Base-by-base conservation (phyloP, 2,797 vertebrate species). In the Cottoperca gobio region DNA sequence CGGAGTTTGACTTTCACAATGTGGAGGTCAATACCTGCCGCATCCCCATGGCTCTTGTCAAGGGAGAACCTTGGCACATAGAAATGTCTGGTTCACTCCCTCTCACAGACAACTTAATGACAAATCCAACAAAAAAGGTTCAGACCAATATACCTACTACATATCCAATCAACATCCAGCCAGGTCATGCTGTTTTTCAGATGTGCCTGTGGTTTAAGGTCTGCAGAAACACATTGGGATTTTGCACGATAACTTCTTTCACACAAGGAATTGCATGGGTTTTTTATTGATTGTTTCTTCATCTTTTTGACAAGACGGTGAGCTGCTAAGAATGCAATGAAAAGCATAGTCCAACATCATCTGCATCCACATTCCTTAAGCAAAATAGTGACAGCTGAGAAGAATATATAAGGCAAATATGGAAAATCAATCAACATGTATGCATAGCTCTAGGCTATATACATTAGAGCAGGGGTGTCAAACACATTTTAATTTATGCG, bases 1-100 rank as follows among this genome's bases (percentile, higher is more conserved):
- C 42, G 43, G 66, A 75, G 23, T 43, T 50, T 87, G 82, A 84
- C 85, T 88, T 86, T 87, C 80, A 63, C 70, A 80, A 70, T 83
- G 70, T 64, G 61, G 74, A 89, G 83, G 87, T 91, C 85, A 89
- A 75, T 71, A 73, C 57, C 68, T 63, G 35, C 43, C 11, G 23
- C 31, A 28, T 54, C 39, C 52, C 58, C 1, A 8, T 45, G 48
- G 67, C 23, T 64, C 49, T 42, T 67, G 64, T 70, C 62, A 70
- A 52, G n/a, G 46, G 31, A 48, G 48, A 59, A 48, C 33, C n/a
- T 46, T 49, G 24, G 13, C 43, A 55, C 39, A 50, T 3, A 37
- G 50, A 62, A 28, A 66, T 64, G 28, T 68, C 28, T 79, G 45
- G 21, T 60, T 78, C 37, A n/a, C 33, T 63, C 26, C 68, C 33